phyloP scores from a whole-genome alignment of 1,140 invertebrate species.

The Diuraphis noxia region DNA sequence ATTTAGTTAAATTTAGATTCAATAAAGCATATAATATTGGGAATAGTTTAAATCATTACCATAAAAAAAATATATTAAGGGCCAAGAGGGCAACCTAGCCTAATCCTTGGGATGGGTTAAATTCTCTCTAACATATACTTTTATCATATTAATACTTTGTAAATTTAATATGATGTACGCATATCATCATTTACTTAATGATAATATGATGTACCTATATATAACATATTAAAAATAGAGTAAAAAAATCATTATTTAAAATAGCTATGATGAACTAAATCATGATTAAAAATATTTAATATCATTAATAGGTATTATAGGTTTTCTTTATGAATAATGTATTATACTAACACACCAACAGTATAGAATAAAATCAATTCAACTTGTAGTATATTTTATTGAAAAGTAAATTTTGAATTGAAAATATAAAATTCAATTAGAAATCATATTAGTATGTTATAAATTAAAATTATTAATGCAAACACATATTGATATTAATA shows the following conservation, averaged over 20 bases:
- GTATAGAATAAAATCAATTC: background rate
- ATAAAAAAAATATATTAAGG: background rate
- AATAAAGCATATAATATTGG: background rate
- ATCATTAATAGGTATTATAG: background rate
- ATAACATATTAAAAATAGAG: background rate
- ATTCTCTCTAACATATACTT: background rate
- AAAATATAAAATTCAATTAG: background rate
- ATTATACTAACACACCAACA: background rate
- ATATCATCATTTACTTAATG: constrained; percentile 1
- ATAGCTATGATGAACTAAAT: background rate
- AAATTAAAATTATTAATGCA: background rate
- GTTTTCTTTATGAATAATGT: background rate
- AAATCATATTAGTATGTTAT: background rate
- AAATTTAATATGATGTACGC: background rate
- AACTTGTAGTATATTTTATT: background rate
- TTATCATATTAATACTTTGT: constrained; percentile 1
- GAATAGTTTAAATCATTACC: background rate
- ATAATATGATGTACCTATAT: background rate
- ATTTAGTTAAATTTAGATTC: background rate
- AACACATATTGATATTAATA: background rate
- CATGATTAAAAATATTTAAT: background rate
- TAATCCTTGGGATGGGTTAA: background rate
- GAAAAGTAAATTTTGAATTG: background rate
- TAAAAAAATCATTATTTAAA: background rate
- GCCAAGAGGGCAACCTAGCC: background rate